phyloP scores from a whole-genome alignment of 2,888 invertebrate genomes.

The Galeopsomyia nigrocyanea region DNA sequence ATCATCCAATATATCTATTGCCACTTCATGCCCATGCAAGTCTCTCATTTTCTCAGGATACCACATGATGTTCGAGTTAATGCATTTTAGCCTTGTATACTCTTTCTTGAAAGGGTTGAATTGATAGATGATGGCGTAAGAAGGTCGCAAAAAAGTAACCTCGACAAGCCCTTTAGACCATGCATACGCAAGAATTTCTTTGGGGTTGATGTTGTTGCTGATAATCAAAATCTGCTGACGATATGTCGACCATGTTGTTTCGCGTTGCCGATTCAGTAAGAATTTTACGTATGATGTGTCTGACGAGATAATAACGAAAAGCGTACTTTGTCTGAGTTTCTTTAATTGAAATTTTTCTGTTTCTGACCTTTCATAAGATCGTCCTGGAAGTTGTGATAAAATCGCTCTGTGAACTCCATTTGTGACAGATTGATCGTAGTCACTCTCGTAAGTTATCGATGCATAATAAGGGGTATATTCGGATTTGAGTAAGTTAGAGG shows the following conservation, averaged over 20 bases:
- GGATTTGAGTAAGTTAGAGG: too few species aligned
- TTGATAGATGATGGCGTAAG: neutral
- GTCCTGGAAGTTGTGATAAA: too few species aligned
- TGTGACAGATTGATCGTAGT: too few species aligned
- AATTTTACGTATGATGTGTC: neutral
- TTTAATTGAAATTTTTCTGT: too few species aligned
- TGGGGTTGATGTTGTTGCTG: too few species aligned
- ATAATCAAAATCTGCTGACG: neutral
- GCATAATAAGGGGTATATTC: too few species aligned
- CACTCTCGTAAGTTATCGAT: too few species aligned
- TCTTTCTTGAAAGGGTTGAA: neutral
- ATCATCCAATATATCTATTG: slow-evolving; percentile 9
- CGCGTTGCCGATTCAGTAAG: neutral
- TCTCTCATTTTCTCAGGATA: slow-evolving; percentile 21
- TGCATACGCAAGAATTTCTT: neutral
- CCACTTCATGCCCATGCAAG: neutral
- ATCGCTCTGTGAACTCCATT: too few species aligned
- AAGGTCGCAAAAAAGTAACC: slow-evolving; percentile 2
- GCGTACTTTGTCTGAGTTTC: too few species aligned
- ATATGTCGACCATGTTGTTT: neutral
- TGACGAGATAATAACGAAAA: neutral
- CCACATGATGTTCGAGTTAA: neutral
- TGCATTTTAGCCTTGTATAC: neutral
- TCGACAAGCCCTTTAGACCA: slow-evolving; percentile 14
- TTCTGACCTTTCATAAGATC: too few species aligned